Evolutionary conservation across 1,140 invertebrate species (phyloP), one percentile per base, ranked within the genome.

Genomic region (Aphelenchoides fujianensis): DNA sequence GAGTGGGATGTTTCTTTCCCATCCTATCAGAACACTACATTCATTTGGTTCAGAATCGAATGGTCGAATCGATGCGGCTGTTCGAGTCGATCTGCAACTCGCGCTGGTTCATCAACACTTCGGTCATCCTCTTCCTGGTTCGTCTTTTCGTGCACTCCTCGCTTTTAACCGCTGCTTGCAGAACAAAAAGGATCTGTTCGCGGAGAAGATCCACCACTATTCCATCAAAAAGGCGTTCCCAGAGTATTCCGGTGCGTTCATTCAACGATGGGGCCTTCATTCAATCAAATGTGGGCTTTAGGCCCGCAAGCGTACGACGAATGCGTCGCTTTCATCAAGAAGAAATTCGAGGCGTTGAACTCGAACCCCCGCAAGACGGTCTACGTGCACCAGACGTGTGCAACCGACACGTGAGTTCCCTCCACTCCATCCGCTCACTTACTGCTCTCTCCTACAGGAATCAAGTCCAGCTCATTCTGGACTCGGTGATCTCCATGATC

Each of bases 291-390:
- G n/a, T n/a, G 32, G 31, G 19, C 41, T 84, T 83, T 85, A 89
- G 93, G 93, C 81, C 88, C 89, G 48, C 92, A 93, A 79, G 91
- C 89, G 12, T 93, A 91, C 76, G 91, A 92, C 76, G 91, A 92
- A 78, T 91, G 91, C 52, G 90, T 91, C 34, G 89, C 90, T 7
- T 94, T 92, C 77, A 92, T 94, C 74, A 89, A 91, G 85, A 90
- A 91, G 86, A 91, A 92, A 86, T 94, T 94, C 84, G 91, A 93
- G 86, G 90, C 89, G 85, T 88, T 92, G 67, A 94, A 94, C 82
- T 55, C 76, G 9, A 82, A 84, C 54, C 75, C 76, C 19, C 53
- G 82, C 23, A 82, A 81, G 61, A 86, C 87, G 76, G 79, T 88
- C 19, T 88, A n/a, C n/a, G n/a, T n/a, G 69, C 87, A 88, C 76